Conservation (phyloP, 2,113 vertebrate genomes). For the Nycticebus coucang region DNA sequence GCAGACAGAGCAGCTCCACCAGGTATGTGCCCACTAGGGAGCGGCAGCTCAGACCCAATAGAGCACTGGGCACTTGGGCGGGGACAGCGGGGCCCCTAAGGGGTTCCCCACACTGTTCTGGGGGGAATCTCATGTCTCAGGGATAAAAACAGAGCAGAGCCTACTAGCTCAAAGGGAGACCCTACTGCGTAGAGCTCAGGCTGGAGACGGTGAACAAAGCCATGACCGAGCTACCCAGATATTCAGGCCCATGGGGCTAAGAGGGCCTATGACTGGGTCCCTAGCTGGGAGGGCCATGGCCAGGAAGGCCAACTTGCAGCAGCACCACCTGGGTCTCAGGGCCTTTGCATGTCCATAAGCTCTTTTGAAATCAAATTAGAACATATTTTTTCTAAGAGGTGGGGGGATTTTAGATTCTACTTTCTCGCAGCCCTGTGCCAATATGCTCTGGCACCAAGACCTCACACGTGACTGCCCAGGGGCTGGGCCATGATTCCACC, state of each 20-base stretch:
- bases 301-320: too few relatives aligned
- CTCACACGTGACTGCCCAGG: background rate
- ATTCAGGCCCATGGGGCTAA: background rate
- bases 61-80: too few relatives aligned
- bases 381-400: background rate
- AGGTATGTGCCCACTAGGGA: rapidly evolving
- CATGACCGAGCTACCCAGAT: background rate
- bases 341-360: background rate
- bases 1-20: too few relatives aligned
- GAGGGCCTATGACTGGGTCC: background rate
- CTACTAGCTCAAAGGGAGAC: background rate
- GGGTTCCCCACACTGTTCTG: background rate
- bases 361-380: background rate
- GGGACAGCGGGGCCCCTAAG: background rate
- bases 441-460: background rate
- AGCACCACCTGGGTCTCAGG: background rate
- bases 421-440: too few relatives aligned
- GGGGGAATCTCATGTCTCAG: background rate
- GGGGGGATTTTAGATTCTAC: background rate
- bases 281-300: background rate
- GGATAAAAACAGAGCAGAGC: background rate
- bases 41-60: background rate
- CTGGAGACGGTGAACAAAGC: background rate
- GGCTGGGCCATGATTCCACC: background rate
- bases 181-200: too few relatives aligned